These are phyloP conservation scores for Oreohelix idahoensis DNA, from an alignment of 1,140 invertebrate genomes.

Conservation along the genomic window DNA sequence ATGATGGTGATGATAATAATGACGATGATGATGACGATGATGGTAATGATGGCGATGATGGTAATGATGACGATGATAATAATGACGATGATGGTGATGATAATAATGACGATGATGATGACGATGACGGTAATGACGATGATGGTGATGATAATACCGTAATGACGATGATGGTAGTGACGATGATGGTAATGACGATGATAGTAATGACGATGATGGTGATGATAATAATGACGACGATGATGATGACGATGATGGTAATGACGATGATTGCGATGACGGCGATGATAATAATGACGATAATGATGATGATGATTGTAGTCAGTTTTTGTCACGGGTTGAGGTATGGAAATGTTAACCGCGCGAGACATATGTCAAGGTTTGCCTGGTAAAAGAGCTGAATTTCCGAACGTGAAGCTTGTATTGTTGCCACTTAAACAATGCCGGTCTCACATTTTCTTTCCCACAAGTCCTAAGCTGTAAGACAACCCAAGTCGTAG, in stretches of 20 bases:
- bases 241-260: background rate
- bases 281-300: background rate
- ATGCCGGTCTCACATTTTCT: no score
- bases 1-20: constrained; percentile 10
- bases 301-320: no score
- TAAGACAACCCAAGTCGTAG: no score
- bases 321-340: no score
- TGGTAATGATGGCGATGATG: constrained; percentile 9
- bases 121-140: constrained; percentile 9
- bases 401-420: no score
- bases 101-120: constrained; percentile 10
- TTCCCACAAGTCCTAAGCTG: no score
- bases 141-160: background rate
- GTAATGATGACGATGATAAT: constrained; percentile 10
- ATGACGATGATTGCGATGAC: background rate
- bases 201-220: background rate
- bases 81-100: constrained; percentile 9
- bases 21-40: constrained; percentile 9
- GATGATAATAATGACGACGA: background rate
- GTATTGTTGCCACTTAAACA: no score
- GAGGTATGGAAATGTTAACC: no score
- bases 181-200: background rate
- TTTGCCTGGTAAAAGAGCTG: background rate
- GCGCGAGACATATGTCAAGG: no score
- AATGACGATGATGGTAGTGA: background rate